Percentiles rank a stretch among this genome's conserved stretches.
Conservation (phyloP, 2,113 vertebrate genomes). For the Heptranchias perlo region DNA sequence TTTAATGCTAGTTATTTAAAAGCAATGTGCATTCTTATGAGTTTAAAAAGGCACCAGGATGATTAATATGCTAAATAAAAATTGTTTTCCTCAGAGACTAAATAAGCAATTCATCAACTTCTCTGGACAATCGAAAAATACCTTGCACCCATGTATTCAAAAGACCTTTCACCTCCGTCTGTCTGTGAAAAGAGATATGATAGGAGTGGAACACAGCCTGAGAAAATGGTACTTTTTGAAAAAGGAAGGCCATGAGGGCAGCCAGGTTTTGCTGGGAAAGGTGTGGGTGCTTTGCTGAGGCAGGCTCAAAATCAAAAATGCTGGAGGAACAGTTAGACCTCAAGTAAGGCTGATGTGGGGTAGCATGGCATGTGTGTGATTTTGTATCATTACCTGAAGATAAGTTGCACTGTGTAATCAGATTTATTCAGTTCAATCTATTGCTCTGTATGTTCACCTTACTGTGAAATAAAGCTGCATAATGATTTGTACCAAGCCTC, state of each 20-base stretch:
- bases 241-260: background rate
- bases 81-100: background rate
- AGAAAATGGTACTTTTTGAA: background rate
- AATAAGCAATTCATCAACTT: background rate
- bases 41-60: background rate
- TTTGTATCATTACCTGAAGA: background rate
- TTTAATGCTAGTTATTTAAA: background rate
- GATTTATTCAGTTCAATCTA: no score
- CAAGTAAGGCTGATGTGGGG: background rate
- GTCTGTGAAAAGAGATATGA: background rate
- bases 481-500: background rate
- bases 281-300: background rate
- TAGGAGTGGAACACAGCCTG: background rate
- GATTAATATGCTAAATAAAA: background rate
- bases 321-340: background rate
- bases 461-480: background rate
- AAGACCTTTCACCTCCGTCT: background rate
- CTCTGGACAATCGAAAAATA: background rate
- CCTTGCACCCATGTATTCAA: background rate
- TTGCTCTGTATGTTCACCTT: background rate
- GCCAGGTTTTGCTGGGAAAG: background rate
- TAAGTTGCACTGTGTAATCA: background rate
- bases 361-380: background rate
- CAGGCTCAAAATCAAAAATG: background rate
- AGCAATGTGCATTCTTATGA: background rate